phyloP scores from a whole-genome alignment of 2,888 invertebrate genomes.

The Steinernema carpocapsae region DNA sequence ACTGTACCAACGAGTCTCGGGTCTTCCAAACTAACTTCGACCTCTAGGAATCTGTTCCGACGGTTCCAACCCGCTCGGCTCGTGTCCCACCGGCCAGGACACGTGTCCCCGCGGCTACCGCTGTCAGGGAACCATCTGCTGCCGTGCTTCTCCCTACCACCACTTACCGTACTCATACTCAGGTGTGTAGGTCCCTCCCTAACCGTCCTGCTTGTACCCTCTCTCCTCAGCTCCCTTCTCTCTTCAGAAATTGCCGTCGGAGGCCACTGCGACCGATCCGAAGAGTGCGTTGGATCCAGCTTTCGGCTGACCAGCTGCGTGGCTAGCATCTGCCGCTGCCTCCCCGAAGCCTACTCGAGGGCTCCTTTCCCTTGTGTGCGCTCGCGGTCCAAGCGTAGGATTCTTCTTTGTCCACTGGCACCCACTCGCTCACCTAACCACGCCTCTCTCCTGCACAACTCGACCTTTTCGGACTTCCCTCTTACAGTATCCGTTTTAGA shows the following conservation, averaged over 20 bases:
- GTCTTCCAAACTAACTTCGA: not conserved
- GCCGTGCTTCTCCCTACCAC: not conserved
- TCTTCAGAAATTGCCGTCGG: slow-evolving; percentile 43
- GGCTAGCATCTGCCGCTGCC: slow-evolving; percentile 56
- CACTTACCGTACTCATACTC: not conserved
- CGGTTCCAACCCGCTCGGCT: slow-evolving; percentile 24
- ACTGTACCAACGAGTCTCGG: no score
- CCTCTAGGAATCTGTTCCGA: slow-evolving; percentile 8
- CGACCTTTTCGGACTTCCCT: not conserved
- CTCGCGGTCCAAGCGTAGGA: slow-evolving; percentile 19
- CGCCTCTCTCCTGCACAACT: slow-evolving; percentile 5
- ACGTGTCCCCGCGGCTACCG: slow-evolving; percentile 21
- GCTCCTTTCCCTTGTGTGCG: slow-evolving; percentile 28
- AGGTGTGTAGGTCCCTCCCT: slow-evolving; percentile 5
- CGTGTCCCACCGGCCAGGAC: slow-evolving; percentile 21
- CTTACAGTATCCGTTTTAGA: slow-evolving; percentile 22
- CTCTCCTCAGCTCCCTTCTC: not conserved
- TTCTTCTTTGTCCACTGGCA: not conserved
- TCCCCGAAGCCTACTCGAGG: slow-evolving; percentile 54
- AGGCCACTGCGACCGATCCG: slow-evolving; percentile 51
- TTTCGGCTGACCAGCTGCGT: slow-evolving; percentile 59
- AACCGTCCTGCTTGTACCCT: not conserved
- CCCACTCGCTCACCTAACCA: slow-evolving; percentile 21
- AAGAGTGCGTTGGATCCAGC: slow-evolving; percentile 55
- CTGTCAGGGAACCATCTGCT: slow-evolving; percentile 31